A percentile compares a stretch with the other conserved stretches of the same genome.
phyloP scores from a whole-genome alignment of 2,113 vertebrate genomes.

The Nothocercus nigrocapillus region DNA sequence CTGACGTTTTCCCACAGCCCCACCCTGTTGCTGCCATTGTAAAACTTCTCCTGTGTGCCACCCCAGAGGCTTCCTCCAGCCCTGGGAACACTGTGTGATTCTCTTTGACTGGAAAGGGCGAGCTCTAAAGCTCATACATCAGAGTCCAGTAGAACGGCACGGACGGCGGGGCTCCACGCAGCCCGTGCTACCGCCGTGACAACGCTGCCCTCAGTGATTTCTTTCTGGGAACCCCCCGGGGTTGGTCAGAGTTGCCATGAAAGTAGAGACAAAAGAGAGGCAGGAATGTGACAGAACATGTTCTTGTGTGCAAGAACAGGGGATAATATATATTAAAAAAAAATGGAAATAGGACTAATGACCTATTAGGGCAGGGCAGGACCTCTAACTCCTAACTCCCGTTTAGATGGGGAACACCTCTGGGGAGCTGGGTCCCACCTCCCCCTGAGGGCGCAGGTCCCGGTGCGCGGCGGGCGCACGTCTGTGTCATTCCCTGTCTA shows the following conservation, averaged over 20 bases:
- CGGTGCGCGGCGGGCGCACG: rapidly evolving
- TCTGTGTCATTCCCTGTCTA: not conserved
- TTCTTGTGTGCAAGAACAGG: not conserved
- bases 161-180: not conserved
- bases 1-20: constrained; percentile 40
- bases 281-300: not conserved
- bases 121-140: not conserved
- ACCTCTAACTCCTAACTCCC: not conserved
- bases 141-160: not conserved
- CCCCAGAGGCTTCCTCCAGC: not conserved
- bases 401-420: not conserved
- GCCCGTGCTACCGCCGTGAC: not conserved
- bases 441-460: not conserved
- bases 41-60: not conserved
- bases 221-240: not conserved
- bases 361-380: not conserved
- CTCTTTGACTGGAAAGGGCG: not conserved
- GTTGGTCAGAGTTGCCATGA: not conserved
- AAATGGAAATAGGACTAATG: not conserved
- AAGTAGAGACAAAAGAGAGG: not conserved
- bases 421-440: not conserved
- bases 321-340: not conserved
- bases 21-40: not conserved
- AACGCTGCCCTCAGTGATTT: not conserved
- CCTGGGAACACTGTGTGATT: rapidly evolving